Evolutionary conservation across 2,888 invertebrate genomes (phyloP), one percentile per base, ranked within the genome.

Genomic region (Nezara viridula): DNA sequence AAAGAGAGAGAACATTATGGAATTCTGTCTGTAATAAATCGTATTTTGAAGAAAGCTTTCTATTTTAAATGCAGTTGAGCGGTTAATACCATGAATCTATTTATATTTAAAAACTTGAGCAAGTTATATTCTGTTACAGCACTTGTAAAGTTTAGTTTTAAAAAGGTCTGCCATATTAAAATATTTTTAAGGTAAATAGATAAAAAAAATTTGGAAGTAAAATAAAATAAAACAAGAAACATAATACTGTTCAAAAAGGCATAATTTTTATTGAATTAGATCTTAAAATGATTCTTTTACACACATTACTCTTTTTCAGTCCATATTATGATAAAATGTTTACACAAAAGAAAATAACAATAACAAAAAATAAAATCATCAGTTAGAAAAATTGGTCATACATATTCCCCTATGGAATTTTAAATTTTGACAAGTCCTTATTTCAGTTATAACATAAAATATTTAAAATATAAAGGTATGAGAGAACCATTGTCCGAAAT

Each of bases 391-490:
- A 66, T 16, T 21, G 21, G 66, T 73, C 37, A 37, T 37, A 73
- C 32, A 37, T 27, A 27, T n/a, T 60, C 7, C 27, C 37, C 4
- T 27, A 27, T 27, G 27, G 3, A 4, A 37, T 37, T 32, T 37
- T 19, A 2, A 37, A 73, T 37, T 37, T 32, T 37, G 32, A 19
- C 37, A 21, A 73, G 66, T 73, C 66, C 32, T 37, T 37, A 73
- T 60, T 73, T 73, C 32, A 73, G 32, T 16, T 19, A 19, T 21
- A 73, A 73, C 66, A 37, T 73, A 73, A 32, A 73, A 73, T 73
- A 73, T 73, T 73, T 73, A 73, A 73, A 73, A 73, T 19, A 73
- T 37, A 73, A 73, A 73, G 19, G 32, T 37, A 73, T 73, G 37
- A 81, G 44, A 40, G n/a, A 81, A 81, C 81, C 32, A n/a, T 19